These are phyloP conservation scores for Apamea monoglypha DNA, from an alignment of 2,888 invertebrate species.

Conservation along the genomic window DNA sequence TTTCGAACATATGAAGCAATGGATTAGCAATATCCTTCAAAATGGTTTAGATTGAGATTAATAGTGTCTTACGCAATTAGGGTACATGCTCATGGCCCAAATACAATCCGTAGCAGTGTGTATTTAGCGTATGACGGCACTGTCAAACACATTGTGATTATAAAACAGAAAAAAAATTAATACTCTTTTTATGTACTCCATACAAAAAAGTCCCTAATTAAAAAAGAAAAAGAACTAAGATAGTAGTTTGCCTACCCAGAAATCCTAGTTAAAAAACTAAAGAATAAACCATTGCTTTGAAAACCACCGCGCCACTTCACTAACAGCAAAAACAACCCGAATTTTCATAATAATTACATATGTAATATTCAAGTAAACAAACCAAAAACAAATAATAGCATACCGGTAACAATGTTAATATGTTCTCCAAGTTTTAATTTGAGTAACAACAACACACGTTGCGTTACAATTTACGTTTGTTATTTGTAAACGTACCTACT, in stretches of 20 bases:
- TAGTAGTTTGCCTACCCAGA: background rate
- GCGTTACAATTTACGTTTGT: slow-evolving; percentile 19
- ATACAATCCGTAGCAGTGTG: background rate
- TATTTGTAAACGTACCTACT: slow-evolving; percentile 23
- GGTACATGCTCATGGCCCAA: background rate
- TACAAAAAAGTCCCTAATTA: background rate
- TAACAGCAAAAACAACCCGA: background rate
- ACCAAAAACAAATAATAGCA: slow-evolving; percentile 7
- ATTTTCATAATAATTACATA: slow-evolving; percentile 3
- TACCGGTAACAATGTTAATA: background rate
- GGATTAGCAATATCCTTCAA: no score
- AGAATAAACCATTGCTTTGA: no score
- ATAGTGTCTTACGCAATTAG: no score
- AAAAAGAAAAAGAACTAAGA: background rate
- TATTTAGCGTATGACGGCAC: background rate
- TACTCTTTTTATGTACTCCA: background rate
- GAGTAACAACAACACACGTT: slow-evolving; percentile 22
- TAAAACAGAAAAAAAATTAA: background rate
- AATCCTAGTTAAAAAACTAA: no score
- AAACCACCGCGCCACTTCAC: background rate
- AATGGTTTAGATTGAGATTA: no score
- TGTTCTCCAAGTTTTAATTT: slow-evolving; percentile 25
- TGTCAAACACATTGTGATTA: background rate
- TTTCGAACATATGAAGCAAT: no score
- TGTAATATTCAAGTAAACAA: slow-evolving; percentile 14